A percentile compares a stretch with the other conserved stretches of the same genome.
These are phyloP conservation scores for Phylloscopus collybita DNA, from an alignment of 2,797 vertebrate genomes.

Conservation along the genomic window DNA sequence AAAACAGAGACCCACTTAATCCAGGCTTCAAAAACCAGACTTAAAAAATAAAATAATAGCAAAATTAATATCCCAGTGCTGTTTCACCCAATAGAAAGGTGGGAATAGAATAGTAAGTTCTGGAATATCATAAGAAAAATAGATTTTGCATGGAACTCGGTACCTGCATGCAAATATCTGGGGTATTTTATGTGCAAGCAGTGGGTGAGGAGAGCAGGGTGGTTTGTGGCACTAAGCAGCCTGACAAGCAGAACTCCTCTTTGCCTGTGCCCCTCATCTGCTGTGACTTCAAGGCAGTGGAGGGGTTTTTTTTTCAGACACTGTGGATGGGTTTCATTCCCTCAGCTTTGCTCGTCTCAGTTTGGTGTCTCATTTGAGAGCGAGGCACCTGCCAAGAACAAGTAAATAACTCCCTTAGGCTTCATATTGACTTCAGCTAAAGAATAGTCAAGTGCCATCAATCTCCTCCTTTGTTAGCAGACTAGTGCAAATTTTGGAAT, in stretches of 20 bases:
- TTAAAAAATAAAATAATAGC: conserved; percentile 18
- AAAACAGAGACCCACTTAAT: conserved; percentile 24
- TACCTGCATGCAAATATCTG: neutral
- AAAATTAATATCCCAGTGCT: neutral
- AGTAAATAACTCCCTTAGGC: conserved; percentile 22
- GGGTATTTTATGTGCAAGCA: neutral
- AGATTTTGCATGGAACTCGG: neutral
- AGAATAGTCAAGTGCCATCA: conserved; percentile 31
- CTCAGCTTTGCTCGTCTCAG: neutral
- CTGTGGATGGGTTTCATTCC: neutral
- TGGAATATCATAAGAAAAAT: neutral
- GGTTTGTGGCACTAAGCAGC: neutral
- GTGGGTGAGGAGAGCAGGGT: neutral
- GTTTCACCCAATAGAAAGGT: neutral
- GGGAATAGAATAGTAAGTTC: neutral
- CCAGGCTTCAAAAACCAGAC: neutral
- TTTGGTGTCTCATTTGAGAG: conserved; percentile 18
- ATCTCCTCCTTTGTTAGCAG: conserved; percentile 38
- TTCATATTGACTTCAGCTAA: conserved; percentile 48
- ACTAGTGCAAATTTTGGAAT: conserved; percentile 12
- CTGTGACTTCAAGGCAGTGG: neutral
- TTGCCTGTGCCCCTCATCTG: neutral
- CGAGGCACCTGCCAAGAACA: conserved; percentile 26
- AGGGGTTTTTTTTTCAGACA: neutral
- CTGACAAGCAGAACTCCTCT: neutral